Conservation (phyloP, 2,797 vertebrate genomes). For the Ambastaia sidthimunki region DNA sequence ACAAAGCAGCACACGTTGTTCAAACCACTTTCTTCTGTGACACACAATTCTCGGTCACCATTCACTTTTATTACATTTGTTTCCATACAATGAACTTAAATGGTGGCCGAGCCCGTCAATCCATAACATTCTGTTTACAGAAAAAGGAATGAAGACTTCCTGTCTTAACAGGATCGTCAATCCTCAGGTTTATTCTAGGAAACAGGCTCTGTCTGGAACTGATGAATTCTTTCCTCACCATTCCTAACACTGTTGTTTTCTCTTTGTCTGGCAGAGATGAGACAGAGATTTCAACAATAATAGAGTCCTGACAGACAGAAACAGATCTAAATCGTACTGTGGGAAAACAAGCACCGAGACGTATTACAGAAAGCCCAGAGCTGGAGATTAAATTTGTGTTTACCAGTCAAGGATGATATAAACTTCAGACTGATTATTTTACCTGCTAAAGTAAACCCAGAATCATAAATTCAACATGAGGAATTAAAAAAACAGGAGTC, state of each 20-base stretch:
- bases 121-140: constrained; percentile 4
- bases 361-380: neutral
- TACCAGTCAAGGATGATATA: neutral
- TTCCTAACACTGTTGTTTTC: constrained; percentile 1
- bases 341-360: neutral
- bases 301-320: constrained; percentile 19
- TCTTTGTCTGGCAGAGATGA: constrained; percentile 27
- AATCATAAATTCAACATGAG: neutral
- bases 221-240: constrained; percentile 11
- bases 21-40: neutral
- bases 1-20: no score
- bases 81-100: neutral
- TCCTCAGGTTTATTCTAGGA: constrained; percentile 10
- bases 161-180: neutral
- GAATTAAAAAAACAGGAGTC: neutral
- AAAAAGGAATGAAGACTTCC: neutral
- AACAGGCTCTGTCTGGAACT: constrained; percentile 28
- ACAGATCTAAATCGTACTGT: no score
- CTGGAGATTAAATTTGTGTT: constrained; percentile 2
- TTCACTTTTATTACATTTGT: neutral
- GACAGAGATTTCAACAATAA: constrained; percentile 23
- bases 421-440: neutral
- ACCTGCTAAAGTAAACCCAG: neutral
- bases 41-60: neutral
- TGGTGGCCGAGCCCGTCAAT: neutral